phyloP scores from a whole-genome alignment of 2,797 vertebrate genomes.

The Bufotes viridis region DNA sequence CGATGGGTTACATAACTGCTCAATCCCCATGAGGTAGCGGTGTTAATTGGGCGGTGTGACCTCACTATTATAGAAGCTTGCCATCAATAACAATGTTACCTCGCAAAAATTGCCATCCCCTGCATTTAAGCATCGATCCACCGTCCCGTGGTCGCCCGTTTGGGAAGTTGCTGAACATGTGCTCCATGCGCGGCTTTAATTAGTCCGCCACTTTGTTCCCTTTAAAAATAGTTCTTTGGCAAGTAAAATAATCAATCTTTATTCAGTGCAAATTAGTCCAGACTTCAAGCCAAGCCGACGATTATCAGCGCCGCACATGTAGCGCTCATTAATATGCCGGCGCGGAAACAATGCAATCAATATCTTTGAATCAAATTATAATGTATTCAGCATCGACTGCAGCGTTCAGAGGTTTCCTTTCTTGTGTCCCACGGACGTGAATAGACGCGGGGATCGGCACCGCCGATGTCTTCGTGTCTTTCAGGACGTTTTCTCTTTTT shows the following conservation, averaged over 20 bases:
- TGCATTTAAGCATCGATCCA: neutral
- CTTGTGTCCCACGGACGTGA: slow-evolving; percentile 11
- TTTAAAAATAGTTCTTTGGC: slow-evolving; percentile 60
- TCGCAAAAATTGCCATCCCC: slow-evolving; percentile 5
- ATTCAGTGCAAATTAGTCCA: slow-evolving; percentile 57
- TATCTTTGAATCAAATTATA: slow-evolving; percentile 57
- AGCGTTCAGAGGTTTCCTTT: neutral
- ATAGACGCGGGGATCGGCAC: neutral
- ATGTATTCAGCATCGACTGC: slow-evolving; percentile 40
- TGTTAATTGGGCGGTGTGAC: neutral
- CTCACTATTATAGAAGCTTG: neutral
- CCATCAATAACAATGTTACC: slow-evolving; percentile 5
- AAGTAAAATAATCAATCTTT: slow-evolving; percentile 59
- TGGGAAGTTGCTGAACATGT: slow-evolving; percentile 7
- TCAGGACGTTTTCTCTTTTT: neutral
- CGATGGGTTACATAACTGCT: neutral
- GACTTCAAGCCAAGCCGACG: slow-evolving; percentile 49
- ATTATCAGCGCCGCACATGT: slow-evolving; percentile 43
- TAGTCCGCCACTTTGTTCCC: slow-evolving; percentile 42
- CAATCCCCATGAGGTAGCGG: neutral
- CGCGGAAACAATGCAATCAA: slow-evolving; percentile 58
- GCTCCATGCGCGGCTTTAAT: slow-evolving; percentile 10
- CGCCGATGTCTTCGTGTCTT: neutral
- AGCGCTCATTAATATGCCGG: slow-evolving; percentile 52
- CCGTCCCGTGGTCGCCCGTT: slow-evolving; percentile 8